Base-by-base conservation (phyloP, 2,797 vertebrate species). In the Leptatherina wallacei region DNA sequence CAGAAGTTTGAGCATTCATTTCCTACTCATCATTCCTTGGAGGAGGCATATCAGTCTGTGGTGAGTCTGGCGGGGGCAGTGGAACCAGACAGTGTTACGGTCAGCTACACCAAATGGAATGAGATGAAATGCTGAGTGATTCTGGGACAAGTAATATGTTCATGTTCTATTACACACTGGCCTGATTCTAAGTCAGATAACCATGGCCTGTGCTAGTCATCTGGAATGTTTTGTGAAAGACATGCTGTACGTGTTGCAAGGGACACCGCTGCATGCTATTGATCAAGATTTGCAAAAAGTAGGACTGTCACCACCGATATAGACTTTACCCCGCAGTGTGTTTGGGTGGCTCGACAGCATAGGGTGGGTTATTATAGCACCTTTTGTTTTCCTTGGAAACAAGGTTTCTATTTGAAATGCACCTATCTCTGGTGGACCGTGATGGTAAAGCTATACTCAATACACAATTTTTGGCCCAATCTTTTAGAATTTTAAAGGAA, bases 1-100 rank as follows among this genome's bases (percentile, higher is more conserved):
- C 80, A 84, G 77, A 84, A 82, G 83, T 90, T 83, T 82, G 88
- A 90, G 84, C 83, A 78, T 81, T 92, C 82, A 86, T 85, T 87
- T 78, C 70, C 80, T 80, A 78, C 82, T 90, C 87, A 86, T 88
- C 88, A 78, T 77, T 84, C 75, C 76, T 77, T 69, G 73, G 74
- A 76, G 76, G 77, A 85, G 59, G 67, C 76, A 35, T 83, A 84
- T 90, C 84, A 82, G 82, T 77, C 77, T 83, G 76, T 74, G 71
- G 75, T 63, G 78, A 61, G 47, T 49, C 80, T 83, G 81, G 74
- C 78, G 65, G 33, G 58, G 61, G 49, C 73, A 40, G 78, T 71
- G 80, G 78, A 88, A 84, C 71, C 83, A 87, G 86, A 79, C 82
- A 77, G 73, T 75, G 82, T 91, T 85, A 83, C 67, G 61, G 76